Evolutionary conservation across 2,888 invertebrate species (phyloP).

Genomic region (Apotomis betuletana): DNA sequence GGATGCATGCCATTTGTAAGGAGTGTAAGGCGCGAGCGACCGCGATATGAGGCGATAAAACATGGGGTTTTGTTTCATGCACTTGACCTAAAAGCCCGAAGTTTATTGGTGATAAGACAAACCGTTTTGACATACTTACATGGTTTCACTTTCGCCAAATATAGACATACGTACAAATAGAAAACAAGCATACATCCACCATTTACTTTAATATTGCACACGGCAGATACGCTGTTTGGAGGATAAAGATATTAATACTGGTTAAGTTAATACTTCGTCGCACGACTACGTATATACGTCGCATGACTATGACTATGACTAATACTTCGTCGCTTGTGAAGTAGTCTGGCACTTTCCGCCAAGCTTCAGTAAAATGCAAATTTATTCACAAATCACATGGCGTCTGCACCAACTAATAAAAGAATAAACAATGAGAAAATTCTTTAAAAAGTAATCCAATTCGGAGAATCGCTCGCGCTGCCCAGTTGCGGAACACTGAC

Average conservation of each 20-base stretch:
- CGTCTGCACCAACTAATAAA: neutral
- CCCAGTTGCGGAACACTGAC: slow-evolving; percentile 9
- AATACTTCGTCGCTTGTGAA: too few species aligned
- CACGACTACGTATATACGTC: too few species aligned
- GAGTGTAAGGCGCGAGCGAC: slow-evolving; percentile 44
- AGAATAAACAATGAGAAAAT: neutral
- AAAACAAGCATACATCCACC: too few species aligned
- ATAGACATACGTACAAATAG: too few species aligned
- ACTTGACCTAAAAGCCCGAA: slow-evolving; percentile 21
- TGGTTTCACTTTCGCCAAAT: neutral
- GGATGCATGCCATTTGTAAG: slow-evolving; percentile 66
- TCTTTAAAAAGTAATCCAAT: neutral
- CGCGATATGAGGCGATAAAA: slow-evolving; percentile 45
- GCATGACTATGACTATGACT: too few species aligned
- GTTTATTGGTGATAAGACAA: neutral
- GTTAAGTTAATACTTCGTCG: too few species aligned
- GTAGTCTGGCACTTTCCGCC: too few species aligned
- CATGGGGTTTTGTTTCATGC: slow-evolving; percentile 17
- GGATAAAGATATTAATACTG: too few species aligned
- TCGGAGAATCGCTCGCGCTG: neutral
- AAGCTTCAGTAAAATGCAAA: too few species aligned
- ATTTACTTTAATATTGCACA: too few species aligned
- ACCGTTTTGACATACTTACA: neutral
- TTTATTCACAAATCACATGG: too few species aligned
- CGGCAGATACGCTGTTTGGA: too few species aligned